Conservation (phyloP, 2,113 vertebrate genomes). For the Acrocephalus arundinaceus region DNA sequence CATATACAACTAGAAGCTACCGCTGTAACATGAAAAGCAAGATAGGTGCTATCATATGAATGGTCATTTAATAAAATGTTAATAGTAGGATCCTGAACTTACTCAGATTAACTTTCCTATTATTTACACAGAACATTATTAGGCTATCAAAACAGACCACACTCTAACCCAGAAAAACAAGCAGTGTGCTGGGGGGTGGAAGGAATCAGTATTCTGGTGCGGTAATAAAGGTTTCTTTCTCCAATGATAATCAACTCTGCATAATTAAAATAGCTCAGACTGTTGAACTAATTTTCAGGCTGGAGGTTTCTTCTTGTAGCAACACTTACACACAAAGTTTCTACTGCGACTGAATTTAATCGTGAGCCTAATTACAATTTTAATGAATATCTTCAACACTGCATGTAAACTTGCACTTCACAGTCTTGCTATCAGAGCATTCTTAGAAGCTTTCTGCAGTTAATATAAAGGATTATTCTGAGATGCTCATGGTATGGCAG, state of each 20-base stretch:
- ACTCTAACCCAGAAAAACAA: constrained; percentile 64
- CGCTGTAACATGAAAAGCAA: not conserved
- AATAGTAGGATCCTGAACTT: constrained; percentile 24
- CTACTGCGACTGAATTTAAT: constrained; percentile 79
- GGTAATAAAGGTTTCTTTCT: constrained; percentile 80
- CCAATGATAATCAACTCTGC: constrained; percentile 78
- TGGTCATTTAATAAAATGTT: constrained; percentile 49
- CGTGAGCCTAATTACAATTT: constrained; percentile 84
- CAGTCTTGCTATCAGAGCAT: constrained; percentile 67
- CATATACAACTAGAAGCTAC: not conserved
- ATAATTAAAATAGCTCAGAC: constrained; percentile 82
- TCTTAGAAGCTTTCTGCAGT: constrained; percentile 72
- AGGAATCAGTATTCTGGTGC: constrained; percentile 72
- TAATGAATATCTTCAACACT: constrained; percentile 80
- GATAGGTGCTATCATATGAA: not conserved
- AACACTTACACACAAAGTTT: constrained; percentile 79
- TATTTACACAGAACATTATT: constrained; percentile 61
- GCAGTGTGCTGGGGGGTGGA: not conserved
- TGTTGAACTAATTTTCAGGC: constrained; percentile 82
- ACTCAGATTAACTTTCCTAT: constrained; percentile 49
- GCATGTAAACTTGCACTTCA: constrained; percentile 77
- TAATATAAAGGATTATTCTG: constrained; percentile 68
- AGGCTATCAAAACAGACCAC: constrained; percentile 71
- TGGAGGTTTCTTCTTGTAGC: constrained; percentile 79
- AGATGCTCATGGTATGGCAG: constrained; percentile 8